These are phyloP conservation scores for Cephus cinctus DNA, from an alignment of 1,140 invertebrate species.

Conservation along the genomic window DNA sequence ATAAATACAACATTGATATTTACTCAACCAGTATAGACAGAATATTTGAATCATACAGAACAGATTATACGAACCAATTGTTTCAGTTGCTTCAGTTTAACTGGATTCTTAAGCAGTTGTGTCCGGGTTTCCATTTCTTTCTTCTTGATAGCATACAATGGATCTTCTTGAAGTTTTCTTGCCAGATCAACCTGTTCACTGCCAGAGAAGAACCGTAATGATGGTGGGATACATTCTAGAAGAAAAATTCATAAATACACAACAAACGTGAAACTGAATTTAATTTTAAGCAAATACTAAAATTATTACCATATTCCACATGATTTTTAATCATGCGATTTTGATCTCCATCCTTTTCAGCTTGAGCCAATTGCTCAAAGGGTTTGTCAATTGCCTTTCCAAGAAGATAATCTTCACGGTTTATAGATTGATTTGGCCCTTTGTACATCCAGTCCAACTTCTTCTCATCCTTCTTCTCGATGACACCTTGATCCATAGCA, in stretches of 20 bases:
- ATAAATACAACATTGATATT: too few relatives aligned
- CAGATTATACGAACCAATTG: conserved; percentile 60
- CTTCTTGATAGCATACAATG: conserved; percentile 80
- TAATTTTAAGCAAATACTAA: conserved; percentile 6
- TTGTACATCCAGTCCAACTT: conserved; percentile 94
- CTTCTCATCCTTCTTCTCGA: conserved; percentile 59
- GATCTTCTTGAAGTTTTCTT: conserved; percentile 88
- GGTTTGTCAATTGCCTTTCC: conserved; percentile 85
- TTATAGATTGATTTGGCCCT: conserved; percentile 70
- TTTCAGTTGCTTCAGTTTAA: conserved; percentile 81
- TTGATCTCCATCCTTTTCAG: conserved; percentile 54
- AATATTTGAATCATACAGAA: conserved; percentile 13
- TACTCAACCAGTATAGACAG: too few relatives aligned
- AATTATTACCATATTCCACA: conserved; percentile 62
- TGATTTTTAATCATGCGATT: conserved; percentile 64
- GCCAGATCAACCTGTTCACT: conserved; percentile 75
- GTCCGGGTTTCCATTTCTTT: conserved; percentile 79
- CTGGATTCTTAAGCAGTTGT: conserved; percentile 84
- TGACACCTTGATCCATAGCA: conserved; percentile 60
- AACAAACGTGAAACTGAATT: conserved; percentile 1
- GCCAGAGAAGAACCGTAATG: conserved; percentile 64
- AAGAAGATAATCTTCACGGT: conserved; percentile 88
- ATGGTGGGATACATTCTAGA: conserved; percentile 72
- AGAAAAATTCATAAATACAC: conserved; percentile 14
- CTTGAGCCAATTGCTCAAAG: conserved; percentile 67